Evolutionary conservation across 2,113 vertebrate genomes (phyloP).

Genomic region (Ardeotis arabs): DNA sequence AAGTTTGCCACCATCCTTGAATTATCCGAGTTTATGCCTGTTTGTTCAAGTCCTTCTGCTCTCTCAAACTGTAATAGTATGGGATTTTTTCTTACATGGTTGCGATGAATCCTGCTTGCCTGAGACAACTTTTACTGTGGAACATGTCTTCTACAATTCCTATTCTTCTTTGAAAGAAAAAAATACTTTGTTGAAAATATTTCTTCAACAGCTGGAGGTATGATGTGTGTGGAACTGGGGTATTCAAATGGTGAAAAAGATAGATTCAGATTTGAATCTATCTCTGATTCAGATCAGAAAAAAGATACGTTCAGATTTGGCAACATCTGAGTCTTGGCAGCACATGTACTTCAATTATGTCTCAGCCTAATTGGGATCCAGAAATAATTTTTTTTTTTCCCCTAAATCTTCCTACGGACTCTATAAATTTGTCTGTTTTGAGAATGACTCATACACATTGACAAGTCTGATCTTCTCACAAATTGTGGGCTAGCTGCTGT

Average conservation of each 20-base stretch:
- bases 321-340: neutral
- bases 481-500: neutral
- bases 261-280: neutral
- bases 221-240: neutral
- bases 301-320: neutral
- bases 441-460: neutral
- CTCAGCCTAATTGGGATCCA: neutral
- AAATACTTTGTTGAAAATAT: neutral
- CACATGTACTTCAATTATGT: neutral
- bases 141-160: neutral
- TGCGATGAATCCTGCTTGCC: neutral
- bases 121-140: neutral
- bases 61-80: neutral
- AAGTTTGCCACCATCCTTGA: neutral
- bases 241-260: neutral
- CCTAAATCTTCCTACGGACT: neutral
- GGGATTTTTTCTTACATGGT: neutral
- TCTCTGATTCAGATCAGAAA: too few relatives aligned
- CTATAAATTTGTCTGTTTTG: neutral
- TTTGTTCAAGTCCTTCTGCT: neutral
- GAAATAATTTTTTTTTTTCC: neutral
- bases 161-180: neutral
- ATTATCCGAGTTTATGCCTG: neutral
- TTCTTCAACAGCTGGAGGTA: neutral
- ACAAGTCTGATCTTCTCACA: neutral